Conservation (phyloP, 1,140 invertebrate species). For the Andricus grossulariae region DNA sequence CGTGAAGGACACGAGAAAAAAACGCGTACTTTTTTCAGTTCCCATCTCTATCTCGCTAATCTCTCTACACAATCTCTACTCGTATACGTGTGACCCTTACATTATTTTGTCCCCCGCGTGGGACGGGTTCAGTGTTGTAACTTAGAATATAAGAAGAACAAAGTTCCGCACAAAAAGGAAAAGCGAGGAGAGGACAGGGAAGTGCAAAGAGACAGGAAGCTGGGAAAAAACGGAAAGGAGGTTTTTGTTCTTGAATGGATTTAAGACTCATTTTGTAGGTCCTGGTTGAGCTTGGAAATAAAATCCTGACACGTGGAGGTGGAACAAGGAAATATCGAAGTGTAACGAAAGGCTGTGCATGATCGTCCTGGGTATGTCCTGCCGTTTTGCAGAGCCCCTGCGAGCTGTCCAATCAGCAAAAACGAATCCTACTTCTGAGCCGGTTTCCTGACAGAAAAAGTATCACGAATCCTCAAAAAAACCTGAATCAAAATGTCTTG, state of each 20-base stretch:
- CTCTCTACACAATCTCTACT: conserved; percentile 37
- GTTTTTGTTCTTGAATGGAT: neutral
- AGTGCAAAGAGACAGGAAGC: conserved; percentile 7
- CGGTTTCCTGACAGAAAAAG: conserved; percentile 22
- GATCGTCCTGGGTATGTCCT: conserved; percentile 47
- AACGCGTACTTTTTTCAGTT: conserved; percentile 45
- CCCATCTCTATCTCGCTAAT: conserved; percentile 35
- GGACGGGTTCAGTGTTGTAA: conserved; percentile 74
- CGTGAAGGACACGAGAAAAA: conserved; percentile 37
- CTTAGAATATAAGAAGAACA: conserved; percentile 70
- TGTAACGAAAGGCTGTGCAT: conserved; percentile 42
- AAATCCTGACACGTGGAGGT: conserved; percentile 5
- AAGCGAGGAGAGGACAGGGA: neutral
- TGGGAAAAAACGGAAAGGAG: conserved; percentile 21
- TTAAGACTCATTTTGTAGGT: neutral
- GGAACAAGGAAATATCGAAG: neutral
- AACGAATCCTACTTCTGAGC: conserved; percentile 29
- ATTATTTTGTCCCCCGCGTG: conserved; percentile 71
- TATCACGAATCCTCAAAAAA: neutral
- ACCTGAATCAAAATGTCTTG: neutral
- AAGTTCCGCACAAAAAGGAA: conserved; percentile 46
- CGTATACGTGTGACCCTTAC: conserved; percentile 49
- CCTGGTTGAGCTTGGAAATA: neutral
- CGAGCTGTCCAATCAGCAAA: conserved; percentile 25
- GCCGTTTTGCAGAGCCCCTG: conserved; percentile 39